Evolutionary conservation across 92 coral and sea anemone genomes (phyloP).

Genomic region (Montipora capitata): DNA sequence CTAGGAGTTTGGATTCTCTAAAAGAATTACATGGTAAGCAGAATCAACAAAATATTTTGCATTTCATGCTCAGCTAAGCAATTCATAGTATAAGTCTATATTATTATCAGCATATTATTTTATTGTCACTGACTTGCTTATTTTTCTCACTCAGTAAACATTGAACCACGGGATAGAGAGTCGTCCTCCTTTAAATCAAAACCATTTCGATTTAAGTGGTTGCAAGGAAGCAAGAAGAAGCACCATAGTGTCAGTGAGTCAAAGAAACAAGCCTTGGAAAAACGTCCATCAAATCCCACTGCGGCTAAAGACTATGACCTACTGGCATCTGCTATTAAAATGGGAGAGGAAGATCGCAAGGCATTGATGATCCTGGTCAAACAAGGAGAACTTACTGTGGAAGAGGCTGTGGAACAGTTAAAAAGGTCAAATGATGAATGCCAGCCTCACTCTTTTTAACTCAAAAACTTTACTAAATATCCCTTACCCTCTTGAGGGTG

Average conservation of each 20-base stretch:
- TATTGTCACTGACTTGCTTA: not conserved
- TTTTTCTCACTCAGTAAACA: not conserved
- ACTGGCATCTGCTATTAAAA: constrained; percentile 86
- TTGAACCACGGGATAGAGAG: constrained; percentile 68
- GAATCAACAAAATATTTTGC: too few relatives aligned
- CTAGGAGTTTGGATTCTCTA: constrained; percentile 91
- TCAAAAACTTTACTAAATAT: too few relatives aligned
- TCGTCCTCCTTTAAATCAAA: constrained; percentile 71
- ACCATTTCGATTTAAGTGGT: constrained; percentile 59
- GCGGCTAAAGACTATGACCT: constrained; percentile 50
- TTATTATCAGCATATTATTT: too few relatives aligned
- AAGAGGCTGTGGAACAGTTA: constrained; percentile 92
- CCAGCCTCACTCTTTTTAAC: too few relatives aligned
- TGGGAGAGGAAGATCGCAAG: constrained; percentile 97
- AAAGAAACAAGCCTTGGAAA: constrained; percentile 40
- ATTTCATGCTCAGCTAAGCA: too few relatives aligned
- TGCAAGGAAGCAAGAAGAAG: constrained; percentile 64
- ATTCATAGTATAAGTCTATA: too few relatives aligned
- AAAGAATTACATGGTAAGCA: constrained; percentile 83
- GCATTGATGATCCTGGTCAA: constrained; percentile 96
- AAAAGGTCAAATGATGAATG: constrained; percentile 53
- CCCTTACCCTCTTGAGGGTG: too few relatives aligned
- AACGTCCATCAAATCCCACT: constrained; percentile 25
- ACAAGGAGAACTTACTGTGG: constrained; percentile 96
- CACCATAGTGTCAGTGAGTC: constrained; percentile 13